Evolutionary conservation across 1,140 invertebrate species (phyloP), one percentile per base, ranked within the genome.

Genomic region (Lordiphosa stackelbergi): DNA sequence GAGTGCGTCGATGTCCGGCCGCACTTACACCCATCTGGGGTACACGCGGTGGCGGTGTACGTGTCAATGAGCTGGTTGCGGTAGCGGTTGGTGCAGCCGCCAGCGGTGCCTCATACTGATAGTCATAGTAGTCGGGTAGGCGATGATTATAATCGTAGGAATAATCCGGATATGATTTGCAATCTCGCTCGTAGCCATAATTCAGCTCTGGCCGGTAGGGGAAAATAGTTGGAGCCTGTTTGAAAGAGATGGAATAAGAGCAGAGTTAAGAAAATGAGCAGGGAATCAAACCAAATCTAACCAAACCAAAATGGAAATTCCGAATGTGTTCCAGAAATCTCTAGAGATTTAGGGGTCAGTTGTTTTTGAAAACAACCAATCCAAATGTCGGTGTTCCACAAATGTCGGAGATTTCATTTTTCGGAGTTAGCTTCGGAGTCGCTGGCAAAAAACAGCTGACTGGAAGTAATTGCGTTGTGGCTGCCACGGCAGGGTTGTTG

Each of bases 151-250:
- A 85, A 53, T 88, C 87, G 49, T 86, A 87, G 7, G 86, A 87
- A 28, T 88, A 88, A 24, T 88, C 86, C 38, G 86, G 86, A 71
- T 87, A 88, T 24, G 86, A 88, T 42, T 85, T 87, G 35, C 85
- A 88, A 41, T 88, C 86, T 0, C 86, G 74, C 49, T 86, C 83
- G 48, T 87, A 88, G 10, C 63, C 71, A 37, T 85, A 66, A 42
- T 87, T 86, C 40, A 86, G 12, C 53, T 88, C 86, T 7, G 86
- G 86, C 6, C 83, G 85, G 51, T 86, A 87, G 0, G 0, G 85
- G 85, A 53, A 88, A 88, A 19, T 88, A 88, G 22, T 88, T 88
- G 16, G 86, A 87, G 8, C 86, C 86, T 77, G n/a, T 31, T 8
- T 31, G 28, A 31, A 8, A 31, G 28, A 4, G 43, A 8, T 0